phyloP scores from a whole-genome alignment of 2,113 vertebrate species.

The Piprites chloris region DNA sequence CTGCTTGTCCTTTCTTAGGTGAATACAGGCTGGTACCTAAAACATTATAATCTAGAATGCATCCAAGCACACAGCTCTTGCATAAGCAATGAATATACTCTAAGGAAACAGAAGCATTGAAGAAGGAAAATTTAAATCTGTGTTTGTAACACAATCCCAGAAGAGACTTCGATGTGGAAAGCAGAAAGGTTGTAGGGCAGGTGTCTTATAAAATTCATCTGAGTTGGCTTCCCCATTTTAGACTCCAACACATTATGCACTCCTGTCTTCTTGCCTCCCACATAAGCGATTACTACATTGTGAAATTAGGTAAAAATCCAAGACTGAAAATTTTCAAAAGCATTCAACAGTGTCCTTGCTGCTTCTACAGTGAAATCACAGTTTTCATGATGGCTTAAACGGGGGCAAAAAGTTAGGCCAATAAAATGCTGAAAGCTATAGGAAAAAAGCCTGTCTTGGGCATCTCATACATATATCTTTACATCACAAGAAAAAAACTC shows the following conservation, averaged over 20 bases:
- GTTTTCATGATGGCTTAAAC: background rate
- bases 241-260: background rate
- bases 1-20: background rate
- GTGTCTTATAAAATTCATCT: background rate
- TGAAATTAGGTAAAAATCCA: conserved; percentile 54
- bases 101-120: background rate
- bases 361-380: background rate
- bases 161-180: background rate
- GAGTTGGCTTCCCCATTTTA: background rate
- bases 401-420: background rate
- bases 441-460: background rate
- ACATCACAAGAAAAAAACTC: conserved; percentile 29
- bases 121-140: background rate
- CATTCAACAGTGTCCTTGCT: background rate
- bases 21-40: background rate
- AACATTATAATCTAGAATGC: background rate
- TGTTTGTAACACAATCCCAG: background rate
- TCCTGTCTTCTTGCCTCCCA: conserved; percentile 34
- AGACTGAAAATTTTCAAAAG: background rate
- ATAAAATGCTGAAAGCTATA: background rate
- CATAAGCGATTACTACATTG: conserved; percentile 7
- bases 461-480: conserved; percentile 44
- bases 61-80: background rate
- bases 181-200: background rate
- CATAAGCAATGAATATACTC: background rate